phyloP scores from a whole-genome alignment of 2,113 vertebrate genomes.

The Thalassarche chlororhynchos region DNA sequence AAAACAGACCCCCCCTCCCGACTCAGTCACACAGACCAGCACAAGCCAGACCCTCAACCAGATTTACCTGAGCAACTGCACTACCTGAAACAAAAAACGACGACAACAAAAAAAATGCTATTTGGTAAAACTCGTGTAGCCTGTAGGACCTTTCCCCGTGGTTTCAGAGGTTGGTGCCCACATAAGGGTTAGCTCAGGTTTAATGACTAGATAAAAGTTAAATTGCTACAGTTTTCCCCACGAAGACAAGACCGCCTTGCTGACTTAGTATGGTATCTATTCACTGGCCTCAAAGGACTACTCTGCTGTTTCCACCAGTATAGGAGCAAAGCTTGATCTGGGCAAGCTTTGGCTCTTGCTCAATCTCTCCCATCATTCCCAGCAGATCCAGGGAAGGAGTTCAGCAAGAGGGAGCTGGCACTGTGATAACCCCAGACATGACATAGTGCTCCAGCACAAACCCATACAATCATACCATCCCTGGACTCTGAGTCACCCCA shows the following conservation, averaged over 20 bases:
- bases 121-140: background rate
- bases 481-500: background rate
- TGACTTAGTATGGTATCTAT: background rate
- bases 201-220: background rate
- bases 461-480: background rate
- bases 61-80: background rate
- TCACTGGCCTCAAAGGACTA: background rate
- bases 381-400: background rate
- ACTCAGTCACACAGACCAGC: background rate
- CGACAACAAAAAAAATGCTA: background rate
- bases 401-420: rapidly evolving
- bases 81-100: background rate
- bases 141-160: background rate
- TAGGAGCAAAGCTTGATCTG: background rate
- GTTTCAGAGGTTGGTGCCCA: background rate
- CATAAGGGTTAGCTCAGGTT: background rate
- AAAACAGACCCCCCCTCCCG: background rate
- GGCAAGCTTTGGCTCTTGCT: background rate
- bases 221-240: background rate
- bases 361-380: no score
- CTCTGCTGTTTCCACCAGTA: background rate
- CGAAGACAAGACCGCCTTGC: background rate
- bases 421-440: rapidly evolving
- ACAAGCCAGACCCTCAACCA: background rate
- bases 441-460: background rate